phyloP scores from a whole-genome alignment of 2,888 invertebrate species.

The Poecilobothrus nobilitatus region DNA sequence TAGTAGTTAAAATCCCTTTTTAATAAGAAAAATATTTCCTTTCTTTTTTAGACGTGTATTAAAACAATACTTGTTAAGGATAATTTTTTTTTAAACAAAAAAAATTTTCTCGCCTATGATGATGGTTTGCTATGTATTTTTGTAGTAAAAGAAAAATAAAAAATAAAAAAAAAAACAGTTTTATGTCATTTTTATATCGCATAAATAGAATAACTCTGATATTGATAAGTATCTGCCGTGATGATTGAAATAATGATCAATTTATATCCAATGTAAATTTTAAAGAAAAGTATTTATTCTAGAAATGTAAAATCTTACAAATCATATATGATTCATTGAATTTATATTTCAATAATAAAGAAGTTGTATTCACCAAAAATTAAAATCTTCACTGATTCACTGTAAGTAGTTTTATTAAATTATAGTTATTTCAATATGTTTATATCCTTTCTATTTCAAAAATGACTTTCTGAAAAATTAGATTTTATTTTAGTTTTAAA shows the following conservation, averaged over 20 bases:
- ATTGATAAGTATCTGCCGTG: constrained; percentile 1
- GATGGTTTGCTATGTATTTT: background rate
- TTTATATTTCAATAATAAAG: too few species aligned
- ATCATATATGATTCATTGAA: too few species aligned
- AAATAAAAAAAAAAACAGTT: background rate
- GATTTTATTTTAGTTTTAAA: too few species aligned
- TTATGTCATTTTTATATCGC: background rate
- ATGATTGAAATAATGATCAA: background rate
- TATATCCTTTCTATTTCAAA: too few species aligned
- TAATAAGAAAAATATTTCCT: background rate
- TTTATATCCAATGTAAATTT: background rate
- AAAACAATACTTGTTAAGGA: background rate
- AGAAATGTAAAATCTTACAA: too few species aligned
- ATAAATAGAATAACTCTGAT: background rate
- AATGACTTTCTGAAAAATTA: too few species aligned
- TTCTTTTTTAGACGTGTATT: background rate
- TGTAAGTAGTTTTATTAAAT: too few species aligned
- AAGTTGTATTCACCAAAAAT: too few species aligned
- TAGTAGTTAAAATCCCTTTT: background rate
- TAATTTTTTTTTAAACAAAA: background rate
- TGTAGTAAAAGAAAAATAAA: background rate
- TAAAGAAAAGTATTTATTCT: background rate
- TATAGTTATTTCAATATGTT: too few species aligned
- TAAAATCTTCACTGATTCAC: too few species aligned
- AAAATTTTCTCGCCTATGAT: background rate